Percentiles rank a stretch among this genome's conserved stretches.
Conservation (phyloP, 1,140 invertebrate species). For the Archivesica marissinica region DNA sequence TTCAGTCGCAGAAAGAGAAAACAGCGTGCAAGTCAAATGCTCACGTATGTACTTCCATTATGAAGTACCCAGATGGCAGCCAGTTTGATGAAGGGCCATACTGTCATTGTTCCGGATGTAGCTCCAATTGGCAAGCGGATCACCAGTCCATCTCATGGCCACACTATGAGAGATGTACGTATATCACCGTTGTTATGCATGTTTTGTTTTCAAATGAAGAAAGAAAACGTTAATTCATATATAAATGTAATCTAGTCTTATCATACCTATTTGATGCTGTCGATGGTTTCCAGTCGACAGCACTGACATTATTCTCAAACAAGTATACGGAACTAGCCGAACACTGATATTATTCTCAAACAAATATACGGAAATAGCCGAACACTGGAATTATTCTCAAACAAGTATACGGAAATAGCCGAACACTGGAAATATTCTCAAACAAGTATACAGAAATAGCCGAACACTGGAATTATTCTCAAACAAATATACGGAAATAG, state of each 20-base stretch:
- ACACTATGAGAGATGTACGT: constrained; percentile 75
- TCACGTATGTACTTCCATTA: constrained; percentile 72
- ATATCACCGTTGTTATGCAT: constrained; percentile 44
- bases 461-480: too few relatives aligned
- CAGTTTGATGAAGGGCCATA: constrained; percentile 71
- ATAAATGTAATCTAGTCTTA: too few relatives aligned
- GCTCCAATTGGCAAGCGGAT: constrained; percentile 59
- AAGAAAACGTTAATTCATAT: too few relatives aligned
- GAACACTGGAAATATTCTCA: too few relatives aligned
- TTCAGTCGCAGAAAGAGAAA: constrained; percentile 21
- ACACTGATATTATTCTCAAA: neutral
- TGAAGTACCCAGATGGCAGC: constrained; percentile 71
- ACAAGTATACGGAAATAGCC: too few relatives aligned
- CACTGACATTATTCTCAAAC: too few relatives aligned
- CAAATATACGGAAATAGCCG: neutral
- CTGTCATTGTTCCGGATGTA: constrained; percentile 62
- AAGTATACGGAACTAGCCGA: neutral
- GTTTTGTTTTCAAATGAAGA: neutral
- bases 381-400: neutral
- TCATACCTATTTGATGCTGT: too few relatives aligned
- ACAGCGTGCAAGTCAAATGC: constrained; percentile 51
- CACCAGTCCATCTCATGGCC: constrained; percentile 68
- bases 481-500: too few relatives aligned
- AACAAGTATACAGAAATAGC: too few relatives aligned
- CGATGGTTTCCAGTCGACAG: too few relatives aligned